Base-by-base conservation (phyloP, 2,888 invertebrate genomes). In the Perithous albicinctus region DNA sequence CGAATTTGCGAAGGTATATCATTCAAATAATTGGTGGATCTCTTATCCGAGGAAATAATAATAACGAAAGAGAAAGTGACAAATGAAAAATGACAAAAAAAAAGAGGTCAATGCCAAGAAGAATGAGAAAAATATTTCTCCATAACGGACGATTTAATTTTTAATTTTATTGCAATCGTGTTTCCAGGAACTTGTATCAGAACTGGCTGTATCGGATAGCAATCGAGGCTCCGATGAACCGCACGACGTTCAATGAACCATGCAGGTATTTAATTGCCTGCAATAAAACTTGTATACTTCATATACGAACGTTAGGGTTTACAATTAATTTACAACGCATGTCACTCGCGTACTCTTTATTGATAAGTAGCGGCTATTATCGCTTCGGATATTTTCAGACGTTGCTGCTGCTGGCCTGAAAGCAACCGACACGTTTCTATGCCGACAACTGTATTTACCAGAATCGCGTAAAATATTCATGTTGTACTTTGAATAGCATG, bases 161-260 rank as follows among this genome's bases (percentile, higher is more conserved):
- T n/a, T 5, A 15, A 54, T 54, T 54, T 26, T 54, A 54, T 54
- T 54, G n/a, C 26, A 54, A 26, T n/a, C 6, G 7, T 18, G 23
- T 54, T 26, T 54, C 54, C 54, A 29, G 54, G 54, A 54, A 12
- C 46, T 54, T 23, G n/a, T 54, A 26, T n/a, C n/a, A n/a, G 29
- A 26, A 29, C 54, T 20, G 1, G 10, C n/a, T 8, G 54, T 29
- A 54, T 29, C 23, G n/a, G 23, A 26, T 12, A 3, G 23, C 8
- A 12, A 26, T 26, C 54, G 15, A 56, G 26, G 29, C n/a, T 56
- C 54, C 29, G 54, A 15, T 56, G 29, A 29, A 29, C 15, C 29
- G 54, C n/a, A n/a, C 54, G 15, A 56, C 29, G 54, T 56, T 54
- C 29, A 56, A 56, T 29, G 54, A 29, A 56, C 54, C 54, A n/a